Conservation (phyloP, 2,113 vertebrate genomes). For the Chaetura pelagica region DNA sequence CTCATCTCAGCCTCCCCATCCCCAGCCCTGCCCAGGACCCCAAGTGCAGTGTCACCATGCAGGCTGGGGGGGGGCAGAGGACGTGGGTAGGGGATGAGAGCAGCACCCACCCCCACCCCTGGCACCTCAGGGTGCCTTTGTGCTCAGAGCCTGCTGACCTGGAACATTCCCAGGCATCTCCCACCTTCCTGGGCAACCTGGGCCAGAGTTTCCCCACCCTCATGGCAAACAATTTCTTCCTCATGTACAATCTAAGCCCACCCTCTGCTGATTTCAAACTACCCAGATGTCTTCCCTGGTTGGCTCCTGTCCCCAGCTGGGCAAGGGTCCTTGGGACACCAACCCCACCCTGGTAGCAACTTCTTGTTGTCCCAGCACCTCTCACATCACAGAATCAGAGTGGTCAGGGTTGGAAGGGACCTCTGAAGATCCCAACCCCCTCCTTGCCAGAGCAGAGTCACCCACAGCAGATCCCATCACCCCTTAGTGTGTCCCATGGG, state of each 20-base stretch:
- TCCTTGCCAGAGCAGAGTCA: too few relatives aligned
- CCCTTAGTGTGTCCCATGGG: rapidly evolving
- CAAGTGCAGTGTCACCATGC: rapidly evolving
- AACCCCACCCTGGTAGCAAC: rapidly evolving
- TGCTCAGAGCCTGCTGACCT: too few relatives aligned
- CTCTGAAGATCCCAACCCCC: too few relatives aligned
- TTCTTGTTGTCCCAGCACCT: not conserved
- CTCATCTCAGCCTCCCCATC: not conserved
- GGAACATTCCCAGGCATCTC: too few relatives aligned
- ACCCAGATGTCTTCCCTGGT: too few relatives aligned
- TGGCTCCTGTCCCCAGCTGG: not conserved
- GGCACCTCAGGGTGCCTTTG: not conserved
- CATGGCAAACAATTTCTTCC: too few relatives aligned
- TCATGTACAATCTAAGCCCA: too few relatives aligned
- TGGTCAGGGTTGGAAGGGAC: too few relatives aligned
- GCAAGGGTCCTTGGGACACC: not conserved
- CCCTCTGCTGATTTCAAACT: too few relatives aligned
- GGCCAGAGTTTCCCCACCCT: too few relatives aligned
- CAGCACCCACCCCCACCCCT: rapidly evolving
- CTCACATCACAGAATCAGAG: not conserved
- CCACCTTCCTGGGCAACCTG: too few relatives aligned
- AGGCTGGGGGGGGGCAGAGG: not conserved
- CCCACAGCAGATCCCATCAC: too few relatives aligned
- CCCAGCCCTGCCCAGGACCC: rapidly evolving
- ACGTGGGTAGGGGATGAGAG: not conserved